Conservation (phyloP, 2,888 invertebrate species). For the Epirrita christyi region DNA sequence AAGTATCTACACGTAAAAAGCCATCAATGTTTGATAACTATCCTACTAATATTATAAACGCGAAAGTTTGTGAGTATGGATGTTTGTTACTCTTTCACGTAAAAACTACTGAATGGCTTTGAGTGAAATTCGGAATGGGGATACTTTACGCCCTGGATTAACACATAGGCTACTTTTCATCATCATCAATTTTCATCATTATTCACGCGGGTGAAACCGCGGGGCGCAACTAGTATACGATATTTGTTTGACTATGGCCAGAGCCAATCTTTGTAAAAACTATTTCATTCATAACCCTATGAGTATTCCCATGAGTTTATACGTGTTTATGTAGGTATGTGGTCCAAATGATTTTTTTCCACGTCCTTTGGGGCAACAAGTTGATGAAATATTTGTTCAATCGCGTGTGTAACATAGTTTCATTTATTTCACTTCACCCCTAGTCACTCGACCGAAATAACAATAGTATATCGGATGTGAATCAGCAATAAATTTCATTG, state of each 20-base stretch:
- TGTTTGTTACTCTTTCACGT: no score
- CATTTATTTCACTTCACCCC: constrained; percentile 81
- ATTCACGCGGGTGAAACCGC: no score
- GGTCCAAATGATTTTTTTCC: constrained; percentile 63
- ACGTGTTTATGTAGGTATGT: constrained; percentile 38
- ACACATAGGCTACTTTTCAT: no score
- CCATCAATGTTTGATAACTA: no score
- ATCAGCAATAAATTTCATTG: constrained; percentile 75
- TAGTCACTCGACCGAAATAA: constrained; percentile 77
- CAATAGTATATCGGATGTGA: constrained; percentile 71
- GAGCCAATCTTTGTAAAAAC: constrained; percentile 7
- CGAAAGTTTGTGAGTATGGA: no score
- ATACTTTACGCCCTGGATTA: no score
- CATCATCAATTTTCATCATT: no score
- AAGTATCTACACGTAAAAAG: no score
- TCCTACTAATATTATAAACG: no score
- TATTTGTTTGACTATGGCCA: background rate
- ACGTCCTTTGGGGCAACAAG: constrained; percentile 75
- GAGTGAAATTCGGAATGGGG: no score
- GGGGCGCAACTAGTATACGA: no score
- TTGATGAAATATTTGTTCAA: constrained; percentile 82
- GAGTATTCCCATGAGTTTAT: constrained; percentile 46
- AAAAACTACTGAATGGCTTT: no score
- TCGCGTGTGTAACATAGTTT: constrained; percentile 80
- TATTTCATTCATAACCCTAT: constrained; percentile 9